Base-by-base conservation (phyloP, 2,113 vertebrate genomes). In the Aramus guarauna region DNA sequence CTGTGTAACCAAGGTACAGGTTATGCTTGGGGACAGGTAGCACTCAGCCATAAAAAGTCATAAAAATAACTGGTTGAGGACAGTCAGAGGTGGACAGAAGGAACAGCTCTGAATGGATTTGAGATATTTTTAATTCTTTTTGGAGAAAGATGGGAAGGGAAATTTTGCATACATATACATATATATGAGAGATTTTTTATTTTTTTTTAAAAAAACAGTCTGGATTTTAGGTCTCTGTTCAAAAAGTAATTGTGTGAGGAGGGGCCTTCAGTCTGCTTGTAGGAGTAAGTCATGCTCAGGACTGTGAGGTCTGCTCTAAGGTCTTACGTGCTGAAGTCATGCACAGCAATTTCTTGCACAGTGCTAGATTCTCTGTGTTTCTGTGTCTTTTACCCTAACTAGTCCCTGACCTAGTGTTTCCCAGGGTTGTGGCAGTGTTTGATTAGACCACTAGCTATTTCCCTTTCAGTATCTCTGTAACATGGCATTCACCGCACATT, bases 401-500 rank as follows among this genome's bases (percentile, higher is more conserved):
- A 12, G 52, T 62, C 27, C 36, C 41, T 48, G 62, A 1, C 34
- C 11, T 47, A 5, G 15, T 41, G 60, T 71, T 95, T 84, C 73
- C 55, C 27, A 63, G 9, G 2, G n/a, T 16, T 66, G 11, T 48
- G 52, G 43, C 23, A 6, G 3, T 56, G 43, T 59, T 59, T 45
- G 21, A 34, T 67, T 50, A 93, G 19, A 36, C 12, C 34, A 22
- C 32, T 72, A 59, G n/a, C 20, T 75, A 0, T 64, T 75, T 71
- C 30, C 16, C 59, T n/a, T 80, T 83, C 26, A 39, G 2, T 73
- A 15, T 72, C 67, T 56, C 32, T 67, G 1, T 47, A 47, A 50
- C 0, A 0, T 71, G 12, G 19, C 0, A 0, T 90, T 78, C 29
- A 16, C 15, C 52, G 23, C 14, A 34, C 8, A 4, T 73, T 56